Evolutionary conservation across 2,113 vertebrate genomes (phyloP).

Genomic region (Gracilinanus agilis): DNA sequence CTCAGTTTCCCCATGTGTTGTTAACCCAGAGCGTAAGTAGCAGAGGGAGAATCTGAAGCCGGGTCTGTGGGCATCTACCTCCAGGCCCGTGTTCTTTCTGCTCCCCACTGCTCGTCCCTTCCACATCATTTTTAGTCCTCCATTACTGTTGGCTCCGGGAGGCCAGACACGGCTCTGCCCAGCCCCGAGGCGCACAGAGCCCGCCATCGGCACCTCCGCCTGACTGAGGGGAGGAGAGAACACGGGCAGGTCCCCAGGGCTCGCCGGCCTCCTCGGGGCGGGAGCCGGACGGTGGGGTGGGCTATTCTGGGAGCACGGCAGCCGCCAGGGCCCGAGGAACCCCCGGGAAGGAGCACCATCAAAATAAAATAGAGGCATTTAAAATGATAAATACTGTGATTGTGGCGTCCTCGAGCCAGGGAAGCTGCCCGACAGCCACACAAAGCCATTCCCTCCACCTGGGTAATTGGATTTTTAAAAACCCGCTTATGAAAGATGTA

Average conservation of each 20-base stretch:
- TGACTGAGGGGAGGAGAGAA: not conserved
- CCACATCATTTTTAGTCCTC: not conserved
- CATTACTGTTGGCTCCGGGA: not conserved
- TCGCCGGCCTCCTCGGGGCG: not conserved
- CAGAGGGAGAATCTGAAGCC: not conserved
- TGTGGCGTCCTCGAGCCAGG: slow-evolving; percentile 2
- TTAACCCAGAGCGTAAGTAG: not conserved
- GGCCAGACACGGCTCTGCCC: not conserved
- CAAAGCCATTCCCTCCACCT: slow-evolving; percentile 39
- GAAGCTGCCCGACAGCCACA: slow-evolving; percentile 23
- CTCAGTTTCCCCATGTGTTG: not conserved
- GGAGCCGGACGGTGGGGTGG: not conserved
- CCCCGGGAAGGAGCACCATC: not conserved
- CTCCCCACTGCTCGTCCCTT: not conserved
- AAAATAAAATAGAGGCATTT: not conserved
- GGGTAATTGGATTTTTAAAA: slow-evolving; percentile 50
- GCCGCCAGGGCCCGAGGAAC: no score
- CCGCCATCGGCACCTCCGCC: not conserved
- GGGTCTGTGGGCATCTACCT: not conserved
- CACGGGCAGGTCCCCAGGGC: fast-evolving
- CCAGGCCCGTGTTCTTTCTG: not conserved
- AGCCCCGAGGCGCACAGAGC: no score
- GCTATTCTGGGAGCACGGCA: not conserved
- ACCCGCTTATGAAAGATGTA: slow-evolving; percentile 62
- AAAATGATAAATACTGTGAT: slow-evolving; percentile 4